Conservation (phyloP, 2,797 vertebrate species). For the Schizopygopsis malacanthus region DNA sequence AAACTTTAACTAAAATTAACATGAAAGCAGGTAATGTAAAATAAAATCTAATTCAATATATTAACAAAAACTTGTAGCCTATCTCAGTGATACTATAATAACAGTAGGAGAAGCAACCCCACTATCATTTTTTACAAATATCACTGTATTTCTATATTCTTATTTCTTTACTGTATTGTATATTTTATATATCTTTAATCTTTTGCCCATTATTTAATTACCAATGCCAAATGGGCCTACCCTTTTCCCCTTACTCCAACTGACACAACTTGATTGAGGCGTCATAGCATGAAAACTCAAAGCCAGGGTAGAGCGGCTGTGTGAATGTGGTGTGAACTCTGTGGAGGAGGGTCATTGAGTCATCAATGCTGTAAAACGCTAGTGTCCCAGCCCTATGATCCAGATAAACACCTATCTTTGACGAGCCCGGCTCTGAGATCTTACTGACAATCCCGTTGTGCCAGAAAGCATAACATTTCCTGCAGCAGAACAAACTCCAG, state of each 20-base stretch:
- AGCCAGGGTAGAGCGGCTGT: slow-evolving; percentile 53
- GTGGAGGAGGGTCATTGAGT: slow-evolving; percentile 54
- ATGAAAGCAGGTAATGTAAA: neutral
- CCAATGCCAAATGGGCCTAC: neutral
- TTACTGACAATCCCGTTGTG: slow-evolving; percentile 45
- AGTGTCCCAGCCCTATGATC: slow-evolving; percentile 52
- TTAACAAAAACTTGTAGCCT: neutral
- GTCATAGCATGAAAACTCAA: slow-evolving; percentile 55
- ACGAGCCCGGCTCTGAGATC: slow-evolving; percentile 26
- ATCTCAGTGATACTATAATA: no score
- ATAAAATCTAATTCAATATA: neutral
- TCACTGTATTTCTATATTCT: neutral
- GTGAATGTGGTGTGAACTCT: slow-evolving; percentile 52
- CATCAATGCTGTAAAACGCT: slow-evolving; percentile 52
- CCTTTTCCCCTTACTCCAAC: slow-evolving; percentile 22
- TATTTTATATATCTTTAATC: neutral
- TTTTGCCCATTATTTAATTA: neutral
- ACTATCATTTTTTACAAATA: neutral
- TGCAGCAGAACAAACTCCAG: slow-evolving; percentile 57
- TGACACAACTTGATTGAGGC: slow-evolving; percentile 48
- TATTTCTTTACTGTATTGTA: neutral
- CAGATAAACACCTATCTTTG: slow-evolving; percentile 51
- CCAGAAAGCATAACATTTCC: slow-evolving; percentile 45
- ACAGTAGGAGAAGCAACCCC: neutral
- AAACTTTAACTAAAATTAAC: neutral